Base-by-base conservation (phyloP, 92 coral and sea anemone genomes). In the Nematostella vectensis region DNA sequence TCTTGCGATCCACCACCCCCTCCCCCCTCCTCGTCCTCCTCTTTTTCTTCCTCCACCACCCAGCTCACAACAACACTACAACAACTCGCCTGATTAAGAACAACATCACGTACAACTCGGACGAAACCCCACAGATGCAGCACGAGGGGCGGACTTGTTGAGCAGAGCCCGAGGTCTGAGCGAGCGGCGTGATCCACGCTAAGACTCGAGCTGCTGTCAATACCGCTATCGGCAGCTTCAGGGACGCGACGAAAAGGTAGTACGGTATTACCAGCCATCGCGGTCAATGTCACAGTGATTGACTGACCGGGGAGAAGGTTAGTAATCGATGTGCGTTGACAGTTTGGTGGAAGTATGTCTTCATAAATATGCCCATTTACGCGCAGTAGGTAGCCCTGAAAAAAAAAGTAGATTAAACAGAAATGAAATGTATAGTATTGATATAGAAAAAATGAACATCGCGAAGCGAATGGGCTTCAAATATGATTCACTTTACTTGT, bases 131-230 rank as follows among this genome's bases (percentile, higher is more conserved):
- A 75, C 11, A 37, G 50, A 31, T 85, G 88, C 19, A 85, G 57
- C n/a, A 82, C 59, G 8, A 85, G 56, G 19, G 67, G 27, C 29
- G 81, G 70, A 4, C 77, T 54, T 1, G 63, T 27, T 10, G 77
- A 62, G 50, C 75, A 79, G 0, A 66, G 30, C 47, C 62, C 29
- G 19, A 45, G 67, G 27, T 44, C 19, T 6, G 58, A 3, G 1
- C 61, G 67, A 3, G 48, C 40, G n/a, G 73, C 64, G 24, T 50
- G 48, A 23, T 62, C 72, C 15, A 67, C 22, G 3, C 38, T 29
- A 13, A 59, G 27, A 49, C 95, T 85, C 0, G 95, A 80, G 54
- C 95, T 58, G 27, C 95, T 85, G 53, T 85, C 95, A 1, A 85
- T 81, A 1, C 95, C 95, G 33, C 95, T 85, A 49, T 85, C 88